These are phyloP conservation scores for Melanotaenia trifasciata DNA, from an alignment of 2,797 vertebrate genomes.

Conservation along the genomic window DNA sequence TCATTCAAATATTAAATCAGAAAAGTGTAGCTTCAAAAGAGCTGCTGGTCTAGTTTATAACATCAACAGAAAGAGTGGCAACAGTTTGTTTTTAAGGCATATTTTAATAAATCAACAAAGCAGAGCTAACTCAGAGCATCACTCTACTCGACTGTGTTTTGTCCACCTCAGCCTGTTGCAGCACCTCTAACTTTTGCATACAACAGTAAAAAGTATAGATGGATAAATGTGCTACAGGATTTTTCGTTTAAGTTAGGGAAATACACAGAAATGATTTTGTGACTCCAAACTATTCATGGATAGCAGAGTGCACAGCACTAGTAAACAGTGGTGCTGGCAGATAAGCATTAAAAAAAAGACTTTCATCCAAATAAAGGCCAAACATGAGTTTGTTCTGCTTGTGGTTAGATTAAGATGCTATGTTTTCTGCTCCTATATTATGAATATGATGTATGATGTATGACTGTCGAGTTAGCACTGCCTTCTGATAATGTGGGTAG, in stretches of 20 bases:
- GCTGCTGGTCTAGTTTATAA: too few relatives aligned
- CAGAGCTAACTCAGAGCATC: background rate
- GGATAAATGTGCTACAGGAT: background rate
- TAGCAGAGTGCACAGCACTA: background rate
- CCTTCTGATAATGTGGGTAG: too few relatives aligned
- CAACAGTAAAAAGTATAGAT: background rate
- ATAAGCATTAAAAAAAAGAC: background rate
- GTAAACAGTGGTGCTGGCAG: background rate
- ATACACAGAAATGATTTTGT: background rate
- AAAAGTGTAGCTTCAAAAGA: too few relatives aligned
- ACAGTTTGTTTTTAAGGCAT: background rate
- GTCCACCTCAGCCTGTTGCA: background rate
- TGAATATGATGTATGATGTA: too few relatives aligned
- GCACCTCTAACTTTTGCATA: background rate
- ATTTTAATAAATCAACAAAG: background rate
- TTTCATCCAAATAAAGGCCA: background rate
- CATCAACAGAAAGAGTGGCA: too few relatives aligned
- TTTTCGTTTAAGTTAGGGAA: background rate
- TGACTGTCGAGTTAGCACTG: too few relatives aligned
- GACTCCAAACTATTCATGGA: background rate
- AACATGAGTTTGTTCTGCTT: background rate
- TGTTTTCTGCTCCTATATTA: too few relatives aligned
- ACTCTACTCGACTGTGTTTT: background rate
- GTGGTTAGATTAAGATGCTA: background rate
- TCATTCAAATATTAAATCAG: too few relatives aligned